A percentile compares a stretch with the other conserved stretches of the same genome.
Evolutionary conservation across 2,113 vertebrate genomes (phyloP).

Genomic region (Pseudonaja textilis): DNA sequence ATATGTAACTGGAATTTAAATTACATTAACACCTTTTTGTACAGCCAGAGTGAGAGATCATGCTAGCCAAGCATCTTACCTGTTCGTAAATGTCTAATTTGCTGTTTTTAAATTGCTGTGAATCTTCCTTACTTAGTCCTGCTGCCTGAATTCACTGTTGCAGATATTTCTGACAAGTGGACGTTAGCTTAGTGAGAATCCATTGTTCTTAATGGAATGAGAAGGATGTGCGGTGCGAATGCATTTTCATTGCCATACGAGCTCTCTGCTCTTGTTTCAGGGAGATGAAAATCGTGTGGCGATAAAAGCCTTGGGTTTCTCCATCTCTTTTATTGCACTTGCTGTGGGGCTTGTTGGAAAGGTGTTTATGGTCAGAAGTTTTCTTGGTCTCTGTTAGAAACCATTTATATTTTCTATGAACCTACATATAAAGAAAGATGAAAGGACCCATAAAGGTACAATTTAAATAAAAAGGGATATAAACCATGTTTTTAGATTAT

Average conservation of each 20-base stretch:
- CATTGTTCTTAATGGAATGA: slow-evolving; percentile 70
- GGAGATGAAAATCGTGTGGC: slow-evolving; percentile 58
- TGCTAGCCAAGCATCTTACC: slow-evolving; percentile 48
- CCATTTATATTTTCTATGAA: slow-evolving; percentile 41
- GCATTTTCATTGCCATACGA: slow-evolving; percentile 58
- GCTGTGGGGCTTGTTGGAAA: slow-evolving; percentile 2
- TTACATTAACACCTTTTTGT: slow-evolving; percentile 63
- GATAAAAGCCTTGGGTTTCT: slow-evolving; percentile 61
- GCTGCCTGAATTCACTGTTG: slow-evolving; percentile 56
- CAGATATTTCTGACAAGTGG: slow-evolving; percentile 72
- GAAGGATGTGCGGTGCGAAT: slow-evolving; percentile 58
- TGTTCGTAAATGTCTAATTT: slow-evolving; percentile 69
- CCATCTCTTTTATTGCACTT: slow-evolving; percentile 51
- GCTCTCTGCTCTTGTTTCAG: slow-evolving; percentile 64
- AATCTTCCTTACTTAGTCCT: slow-evolving; percentile 52
- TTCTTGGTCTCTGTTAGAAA: slow-evolving; percentile 2
- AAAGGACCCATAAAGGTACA: neutral
- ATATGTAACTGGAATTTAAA: slow-evolving; percentile 62
- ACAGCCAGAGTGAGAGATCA: slow-evolving; percentile 59
- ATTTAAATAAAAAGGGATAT: neutral
- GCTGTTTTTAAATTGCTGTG: slow-evolving; percentile 61
- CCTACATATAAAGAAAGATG: neutral
- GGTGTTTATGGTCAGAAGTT: slow-evolving; percentile 44
- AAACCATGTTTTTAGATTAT: neutral
- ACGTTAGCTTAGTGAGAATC: slow-evolving; percentile 67